These are phyloP conservation scores for Callosobruchus maculatus DNA, from an alignment of 2,888 invertebrate genomes.

Conservation along the genomic window DNA sequence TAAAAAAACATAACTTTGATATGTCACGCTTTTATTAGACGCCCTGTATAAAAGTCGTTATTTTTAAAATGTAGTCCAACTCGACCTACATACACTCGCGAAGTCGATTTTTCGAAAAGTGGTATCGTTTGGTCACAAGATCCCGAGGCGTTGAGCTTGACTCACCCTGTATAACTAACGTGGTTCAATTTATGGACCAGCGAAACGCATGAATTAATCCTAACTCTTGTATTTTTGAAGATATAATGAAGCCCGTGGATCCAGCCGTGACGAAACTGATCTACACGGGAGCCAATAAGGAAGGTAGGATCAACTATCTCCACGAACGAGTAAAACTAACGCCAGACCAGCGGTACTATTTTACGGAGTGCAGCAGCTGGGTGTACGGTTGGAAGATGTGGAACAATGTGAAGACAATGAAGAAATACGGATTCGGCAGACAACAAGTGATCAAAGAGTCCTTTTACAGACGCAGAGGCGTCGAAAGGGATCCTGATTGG, in stretches of 20 bases:
- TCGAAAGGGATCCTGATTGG: conserved; percentile 56
- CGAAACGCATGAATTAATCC: too few species aligned
- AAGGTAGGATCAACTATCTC: conserved; percentile 52
- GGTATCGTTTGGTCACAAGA: too few species aligned
- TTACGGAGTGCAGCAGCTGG: conserved; percentile 53
- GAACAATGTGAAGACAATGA: conserved; percentile 39
- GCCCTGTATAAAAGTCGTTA: too few species aligned
- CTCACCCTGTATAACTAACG: too few species aligned
- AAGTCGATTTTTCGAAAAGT: too few species aligned
- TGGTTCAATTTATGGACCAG: too few species aligned
- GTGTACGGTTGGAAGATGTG: conserved; percentile 61
- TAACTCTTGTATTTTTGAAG: conserved; percentile 3
- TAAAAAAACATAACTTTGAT: too few species aligned
- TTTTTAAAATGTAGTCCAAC: too few species aligned
- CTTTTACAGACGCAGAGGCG: conserved; percentile 57
- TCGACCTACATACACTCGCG: too few species aligned
- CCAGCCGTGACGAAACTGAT: conserved; percentile 49
- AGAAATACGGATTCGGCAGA: conserved; percentile 49
- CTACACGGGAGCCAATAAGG: conserved; percentile 49
- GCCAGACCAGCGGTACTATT: conserved; percentile 57
- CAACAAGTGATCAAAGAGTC: conserved; percentile 54
- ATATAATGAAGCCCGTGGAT: conserved; percentile 54
- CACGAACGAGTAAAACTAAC: conserved; percentile 50
- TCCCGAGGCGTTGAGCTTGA: too few species aligned
- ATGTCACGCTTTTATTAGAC: too few species aligned